Percentiles rank a stretch among this genome's conserved stretches.
Evolutionary conservation across 35 echinoderm and acorn worm species (phyloP).

Genomic region (Apostichopus japonicus): DNA sequence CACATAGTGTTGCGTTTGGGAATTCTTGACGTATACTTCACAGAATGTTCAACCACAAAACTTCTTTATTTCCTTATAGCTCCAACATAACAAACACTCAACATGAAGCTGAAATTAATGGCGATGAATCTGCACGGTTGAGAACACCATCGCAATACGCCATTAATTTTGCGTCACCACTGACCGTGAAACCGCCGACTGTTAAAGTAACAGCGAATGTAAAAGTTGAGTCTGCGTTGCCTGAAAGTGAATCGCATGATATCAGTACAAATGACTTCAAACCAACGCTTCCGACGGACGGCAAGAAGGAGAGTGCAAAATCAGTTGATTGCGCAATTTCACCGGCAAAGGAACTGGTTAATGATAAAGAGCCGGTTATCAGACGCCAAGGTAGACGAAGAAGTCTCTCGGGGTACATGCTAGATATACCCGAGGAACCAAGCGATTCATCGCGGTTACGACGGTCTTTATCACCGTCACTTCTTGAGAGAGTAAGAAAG

Average conservation of each 20-base stretch:
- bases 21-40: too few relatives aligned
- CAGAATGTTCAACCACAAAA: too few relatives aligned
- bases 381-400: neutral
- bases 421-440: constrained; percentile 18
- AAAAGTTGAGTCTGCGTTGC: neutral
- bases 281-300: neutral
- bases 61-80: neutral
- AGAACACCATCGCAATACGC: neutral
- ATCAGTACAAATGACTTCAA: neutral
- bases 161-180: neutral
- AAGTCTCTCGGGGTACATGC: constrained; percentile 23
- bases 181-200: neutral
- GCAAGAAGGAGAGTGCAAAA: neutral
- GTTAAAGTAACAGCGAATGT: neutral
- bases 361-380: neutral
- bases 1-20: too few relatives aligned
- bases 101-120: neutral
- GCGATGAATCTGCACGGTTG: neutral
- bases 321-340: neutral
- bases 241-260: neutral
- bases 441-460: neutral
- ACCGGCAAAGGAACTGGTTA: neutral
- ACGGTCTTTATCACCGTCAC: neutral
- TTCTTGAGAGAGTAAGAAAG: neutral
- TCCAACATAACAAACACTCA: neutral